Evolutionary conservation across 2,113 vertebrate species (phyloP).

Genomic region (Toxostoma redivivum): DNA sequence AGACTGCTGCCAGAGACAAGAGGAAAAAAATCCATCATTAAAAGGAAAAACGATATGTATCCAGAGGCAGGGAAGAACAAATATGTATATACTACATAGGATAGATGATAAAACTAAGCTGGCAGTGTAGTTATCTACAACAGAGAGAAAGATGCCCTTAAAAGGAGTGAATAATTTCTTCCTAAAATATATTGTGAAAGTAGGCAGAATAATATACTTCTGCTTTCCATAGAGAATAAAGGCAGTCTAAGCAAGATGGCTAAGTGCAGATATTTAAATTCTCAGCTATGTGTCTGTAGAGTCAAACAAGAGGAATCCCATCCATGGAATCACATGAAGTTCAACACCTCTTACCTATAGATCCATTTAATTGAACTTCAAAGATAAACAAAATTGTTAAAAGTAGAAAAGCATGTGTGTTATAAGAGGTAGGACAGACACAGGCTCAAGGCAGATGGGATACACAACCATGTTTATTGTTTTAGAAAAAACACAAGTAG

Average conservation of each 20-base stretch:
- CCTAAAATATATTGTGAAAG: neutral
- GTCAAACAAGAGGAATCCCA: neutral
- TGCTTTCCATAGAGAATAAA: neutral
- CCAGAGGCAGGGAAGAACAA: neutral
- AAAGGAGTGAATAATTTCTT: slow-evolving; percentile 22
- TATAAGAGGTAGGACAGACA: neutral
- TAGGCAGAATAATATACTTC: neutral
- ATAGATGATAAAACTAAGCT: neutral
- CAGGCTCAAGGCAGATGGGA: neutral
- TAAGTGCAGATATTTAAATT: neutral
- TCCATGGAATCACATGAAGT: neutral
- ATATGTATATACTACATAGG: neutral
- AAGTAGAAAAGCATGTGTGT: neutral
- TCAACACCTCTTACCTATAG: neutral
- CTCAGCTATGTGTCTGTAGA: neutral
- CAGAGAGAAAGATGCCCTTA: neutral
- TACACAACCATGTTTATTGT: fast-evolving
- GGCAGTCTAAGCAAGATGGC: neutral
- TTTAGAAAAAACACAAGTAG: neutral
- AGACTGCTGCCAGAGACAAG: neutral
- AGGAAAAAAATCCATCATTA: neutral
- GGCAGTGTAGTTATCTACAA: neutral
- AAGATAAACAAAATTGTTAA: neutral
- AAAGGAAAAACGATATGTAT: neutral
- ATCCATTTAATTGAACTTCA: neutral